phyloP scores from a whole-genome alignment of 2,888 invertebrate genomes.

The Neocrepidodera transversa region DNA sequence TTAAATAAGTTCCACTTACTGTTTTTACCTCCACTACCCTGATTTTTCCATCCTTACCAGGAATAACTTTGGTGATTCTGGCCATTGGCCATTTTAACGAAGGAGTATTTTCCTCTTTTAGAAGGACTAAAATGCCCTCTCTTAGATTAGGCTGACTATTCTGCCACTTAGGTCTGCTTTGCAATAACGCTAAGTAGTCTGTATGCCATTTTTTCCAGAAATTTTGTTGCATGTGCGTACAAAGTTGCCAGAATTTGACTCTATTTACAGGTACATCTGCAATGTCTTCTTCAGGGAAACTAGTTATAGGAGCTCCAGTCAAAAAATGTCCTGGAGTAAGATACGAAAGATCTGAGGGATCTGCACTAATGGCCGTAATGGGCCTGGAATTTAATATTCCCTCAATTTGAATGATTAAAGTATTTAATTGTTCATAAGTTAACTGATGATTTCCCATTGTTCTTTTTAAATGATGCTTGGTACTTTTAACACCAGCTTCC shows the following conservation, averaged over 20 bases:
- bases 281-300: too few relatives aligned
- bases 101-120: background rate
- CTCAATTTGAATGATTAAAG: background rate
- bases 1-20: background rate
- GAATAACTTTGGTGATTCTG: background rate
- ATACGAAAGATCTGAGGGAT: too few relatives aligned
- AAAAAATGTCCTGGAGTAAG: too few relatives aligned
- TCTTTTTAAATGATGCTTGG: background rate
- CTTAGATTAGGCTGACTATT: too few relatives aligned
- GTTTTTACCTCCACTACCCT: background rate
- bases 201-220: background rate
- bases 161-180: background rate
- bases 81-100: background rate
- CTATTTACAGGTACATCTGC: too few relatives aligned
- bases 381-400: background rate
- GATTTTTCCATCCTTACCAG: constrained; percentile 11
- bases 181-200: background rate
- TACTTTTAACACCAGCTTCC: constrained; percentile 9
- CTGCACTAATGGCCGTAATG: background rate
- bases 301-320: too few relatives aligned
- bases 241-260: too few relatives aligned
- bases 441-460: background rate
- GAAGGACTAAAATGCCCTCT: background rate
- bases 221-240: too few relatives aligned
- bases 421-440: background rate